Evolutionary conservation across 1,140 invertebrate genomes (phyloP), one percentile per base, ranked within the genome.

Genomic region (Drosophila nigrodunni): DNA sequence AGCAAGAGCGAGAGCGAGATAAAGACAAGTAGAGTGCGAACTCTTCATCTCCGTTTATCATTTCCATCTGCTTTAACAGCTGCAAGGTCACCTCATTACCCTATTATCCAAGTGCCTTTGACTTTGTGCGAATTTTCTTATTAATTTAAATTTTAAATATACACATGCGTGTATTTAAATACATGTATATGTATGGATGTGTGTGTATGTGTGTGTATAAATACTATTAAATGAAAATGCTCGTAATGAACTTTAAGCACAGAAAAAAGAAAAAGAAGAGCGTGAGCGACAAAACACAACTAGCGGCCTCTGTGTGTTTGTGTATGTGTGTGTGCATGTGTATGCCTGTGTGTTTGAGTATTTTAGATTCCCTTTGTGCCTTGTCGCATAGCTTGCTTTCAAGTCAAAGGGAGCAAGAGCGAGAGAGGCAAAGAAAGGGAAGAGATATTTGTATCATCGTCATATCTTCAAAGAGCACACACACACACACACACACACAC

Each of bases 391-490:
- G 25, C 25, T 61, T 54, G 70, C 44, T 46, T 67, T 49, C 62
- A 39, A 55, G 52, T 34, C 25, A 52, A 25, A 18, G 39, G 37
- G n/a, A 37, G 25, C 25, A 25, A 41, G 41, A 15, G 21, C 5
- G 18, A 15, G 21, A 7, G 4, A 10, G 21, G n/a, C 1, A 34
- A 15, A 6, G 41, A 21, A 65, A 21, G 37, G 11, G 57, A 13
- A 39, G 50, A 6, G 44, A 50, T 39, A 39, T 34, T 39, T 35
- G 37, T 52, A 52, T 54, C 34, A 66, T 59, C 41, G 65, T 58
- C 52, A 70, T 71, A 64, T 68, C 71, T 46, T 61, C 49, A 60
- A 68, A 74, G 65, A 52, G 47, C 37, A 70, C 44, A 66, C 13
- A 73, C 18, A 15, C 15, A 21, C 37, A 70, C 44, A 66, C 13